These are phyloP conservation scores for Dione juno DNA, from an alignment of 2,888 invertebrate genomes.

Conservation along the genomic window DNA sequence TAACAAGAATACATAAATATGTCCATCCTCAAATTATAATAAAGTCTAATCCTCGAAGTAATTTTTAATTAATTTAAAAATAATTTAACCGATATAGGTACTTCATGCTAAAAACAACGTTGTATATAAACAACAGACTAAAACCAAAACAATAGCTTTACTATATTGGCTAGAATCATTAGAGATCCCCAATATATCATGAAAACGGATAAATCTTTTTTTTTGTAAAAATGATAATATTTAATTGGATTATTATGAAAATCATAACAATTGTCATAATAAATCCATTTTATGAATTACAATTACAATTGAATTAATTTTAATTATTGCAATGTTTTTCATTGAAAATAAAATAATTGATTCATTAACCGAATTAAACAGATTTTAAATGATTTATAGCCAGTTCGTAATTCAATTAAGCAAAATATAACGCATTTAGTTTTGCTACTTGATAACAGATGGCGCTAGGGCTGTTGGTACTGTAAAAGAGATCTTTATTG, in stretches of 20 bases:
- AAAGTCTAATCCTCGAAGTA: too few relatives aligned
- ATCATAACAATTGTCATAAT: neutral
- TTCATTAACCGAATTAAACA: neutral
- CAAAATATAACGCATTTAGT: neutral
- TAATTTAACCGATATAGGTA: too few relatives aligned
- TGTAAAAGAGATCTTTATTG: neutral
- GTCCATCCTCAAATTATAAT: too few relatives aligned
- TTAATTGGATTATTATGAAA: neutral
- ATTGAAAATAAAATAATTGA: slow-evolving; percentile 2
- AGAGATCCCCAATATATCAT: too few relatives aligned
- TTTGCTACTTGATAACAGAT: slow-evolving; percentile 67
- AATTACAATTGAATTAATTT: neutral
- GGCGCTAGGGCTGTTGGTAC: slow-evolving; percentile 56
- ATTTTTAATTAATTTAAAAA: too few relatives aligned
- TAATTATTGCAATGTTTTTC: neutral
- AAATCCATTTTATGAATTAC: neutral
- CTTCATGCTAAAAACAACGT: too few relatives aligned
- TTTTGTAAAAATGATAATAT: too few relatives aligned
- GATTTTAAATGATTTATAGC: neutral
- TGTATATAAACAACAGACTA: too few relatives aligned
- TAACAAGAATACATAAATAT: too few relatives aligned
- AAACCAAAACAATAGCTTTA: too few relatives aligned
- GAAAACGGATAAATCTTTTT: too few relatives aligned
- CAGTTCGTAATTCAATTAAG: neutral
- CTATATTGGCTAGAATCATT: too few relatives aligned